phyloP scores from a whole-genome alignment of 2,888 invertebrate genomes.

The Meloe dianella region DNA sequence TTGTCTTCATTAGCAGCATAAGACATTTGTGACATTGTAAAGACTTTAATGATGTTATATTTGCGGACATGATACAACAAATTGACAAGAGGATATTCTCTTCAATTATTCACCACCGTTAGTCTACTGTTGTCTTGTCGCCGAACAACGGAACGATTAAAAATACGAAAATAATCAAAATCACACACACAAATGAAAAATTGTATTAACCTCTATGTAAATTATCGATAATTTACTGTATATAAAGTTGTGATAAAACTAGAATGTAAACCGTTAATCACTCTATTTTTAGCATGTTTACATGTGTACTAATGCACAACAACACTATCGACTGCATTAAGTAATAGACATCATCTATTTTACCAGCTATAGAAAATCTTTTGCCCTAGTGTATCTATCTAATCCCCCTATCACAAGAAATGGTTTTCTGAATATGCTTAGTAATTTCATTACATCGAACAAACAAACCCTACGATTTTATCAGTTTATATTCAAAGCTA shows the following conservation, averaged over 20 bases:
- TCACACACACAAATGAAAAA: neutral
- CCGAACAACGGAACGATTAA: neutral
- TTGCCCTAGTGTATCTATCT: slow-evolving; percentile 38
- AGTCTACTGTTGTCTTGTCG: slow-evolving; percentile 19
- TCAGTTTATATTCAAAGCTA: slow-evolving; percentile 54
- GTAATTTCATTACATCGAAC: slow-evolving; percentile 54
- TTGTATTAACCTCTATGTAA: slow-evolving; percentile 15
- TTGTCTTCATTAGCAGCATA: slow-evolving; percentile 51
- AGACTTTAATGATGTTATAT: slow-evolving; percentile 54
- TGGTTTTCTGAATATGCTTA: slow-evolving; percentile 55
- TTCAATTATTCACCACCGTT: slow-evolving; percentile 49
- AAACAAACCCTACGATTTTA: slow-evolving; percentile 51
- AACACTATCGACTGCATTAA: slow-evolving; percentile 51
- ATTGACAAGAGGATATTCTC: slow-evolving; percentile 52
- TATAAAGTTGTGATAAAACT: slow-evolving; percentile 23
- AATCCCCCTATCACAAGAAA: slow-evolving; percentile 44
- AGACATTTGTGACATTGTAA: slow-evolving; percentile 48
- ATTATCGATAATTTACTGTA: slow-evolving; percentile 26
- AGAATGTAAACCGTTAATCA: slow-evolving; percentile 29
- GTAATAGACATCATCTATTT: slow-evolving; percentile 51
- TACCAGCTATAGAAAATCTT: slow-evolving; percentile 45
- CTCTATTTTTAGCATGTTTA: slow-evolving; percentile 50
- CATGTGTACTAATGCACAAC: slow-evolving; percentile 43
- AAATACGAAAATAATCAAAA: neutral
- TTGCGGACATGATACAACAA: slow-evolving; percentile 50